These are phyloP conservation scores for Brachypterus glaber DNA, from an alignment of 2,888 invertebrate genomes.

Conservation along the genomic window DNA sequence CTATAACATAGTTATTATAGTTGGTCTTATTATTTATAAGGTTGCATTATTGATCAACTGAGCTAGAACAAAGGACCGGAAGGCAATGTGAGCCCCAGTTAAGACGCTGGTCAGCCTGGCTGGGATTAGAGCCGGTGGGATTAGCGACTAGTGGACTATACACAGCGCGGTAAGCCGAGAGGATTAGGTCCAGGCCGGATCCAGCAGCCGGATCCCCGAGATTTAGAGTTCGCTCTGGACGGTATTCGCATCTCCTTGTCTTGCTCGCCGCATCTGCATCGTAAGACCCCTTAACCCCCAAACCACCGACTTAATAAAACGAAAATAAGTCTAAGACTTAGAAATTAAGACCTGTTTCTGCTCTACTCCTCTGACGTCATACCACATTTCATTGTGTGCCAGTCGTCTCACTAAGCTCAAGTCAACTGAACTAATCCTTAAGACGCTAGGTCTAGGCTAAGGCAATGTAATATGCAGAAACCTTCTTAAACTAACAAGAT, in stretches of 20 bases:
- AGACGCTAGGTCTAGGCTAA: slow-evolving; percentile 48
- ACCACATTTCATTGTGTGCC: slow-evolving; percentile 35
- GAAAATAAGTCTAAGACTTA: slow-evolving; percentile 38
- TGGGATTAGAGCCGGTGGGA: slow-evolving; percentile 43
- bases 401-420: slow-evolving; percentile 41
- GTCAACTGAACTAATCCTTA: slow-evolving; percentile 52
- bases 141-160: slow-evolving; percentile 44
- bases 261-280: slow-evolving; percentile 37
- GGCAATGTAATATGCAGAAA: slow-evolving; percentile 62
- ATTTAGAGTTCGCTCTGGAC: slow-evolving; percentile 31
- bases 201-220: slow-evolving; percentile 40
- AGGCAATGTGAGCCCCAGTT: slow-evolving; percentile 43
- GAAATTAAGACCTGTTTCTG: slow-evolving; percentile 29
- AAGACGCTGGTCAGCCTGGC: slow-evolving; percentile 43
- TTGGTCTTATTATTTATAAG: slow-evolving; percentile 41
- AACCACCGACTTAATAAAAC: slow-evolving; percentile 32
- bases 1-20: slow-evolving; percentile 30
- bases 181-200: slow-evolving; percentile 41
- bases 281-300: slow-evolving; percentile 28
- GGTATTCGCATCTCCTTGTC: slow-evolving; percentile 9
- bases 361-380: slow-evolving; percentile 29
- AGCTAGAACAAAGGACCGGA: slow-evolving; percentile 41
- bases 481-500: slow-evolving; percentile 66
- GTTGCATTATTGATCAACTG: slow-evolving; percentile 42
- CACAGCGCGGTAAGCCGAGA: slow-evolving; percentile 42